These are phyloP conservation scores for Netelia melanura DNA, from an alignment of 2,888 invertebrate genomes.

Conservation along the genomic window DNA sequence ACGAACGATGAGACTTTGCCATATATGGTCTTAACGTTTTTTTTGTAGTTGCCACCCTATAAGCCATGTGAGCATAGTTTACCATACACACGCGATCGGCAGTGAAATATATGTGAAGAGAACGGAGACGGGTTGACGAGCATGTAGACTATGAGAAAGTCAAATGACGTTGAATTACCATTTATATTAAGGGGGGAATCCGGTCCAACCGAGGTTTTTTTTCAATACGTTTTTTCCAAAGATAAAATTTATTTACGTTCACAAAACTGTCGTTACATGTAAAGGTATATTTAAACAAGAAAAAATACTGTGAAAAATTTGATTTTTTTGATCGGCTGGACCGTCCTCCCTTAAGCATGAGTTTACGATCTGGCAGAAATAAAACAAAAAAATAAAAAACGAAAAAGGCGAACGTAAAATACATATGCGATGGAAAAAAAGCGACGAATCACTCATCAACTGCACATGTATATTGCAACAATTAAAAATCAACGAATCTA, in stretches of 20 bases:
- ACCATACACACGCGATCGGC: not conserved
- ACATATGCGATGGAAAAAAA: conserved; percentile 34
- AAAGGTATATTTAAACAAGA: too few species aligned
- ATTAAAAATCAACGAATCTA: too few species aligned
- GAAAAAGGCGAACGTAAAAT: conserved; percentile 10
- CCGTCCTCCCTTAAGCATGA: conserved; percentile 37
- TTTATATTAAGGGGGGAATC: conserved; percentile 32
- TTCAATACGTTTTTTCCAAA: too few species aligned
- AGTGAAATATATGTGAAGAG: not conserved
- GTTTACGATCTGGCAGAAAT: conserved; percentile 23
- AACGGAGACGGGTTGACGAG: conserved; percentile 20
- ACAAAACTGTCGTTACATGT: too few species aligned
- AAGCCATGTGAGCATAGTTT: not conserved
- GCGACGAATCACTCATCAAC: conserved; percentile 19
- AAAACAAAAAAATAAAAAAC: conserved; percentile 13
- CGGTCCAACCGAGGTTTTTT: too few species aligned
- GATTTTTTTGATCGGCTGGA: too few species aligned
- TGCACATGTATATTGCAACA: not conserved
- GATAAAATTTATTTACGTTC: too few species aligned
- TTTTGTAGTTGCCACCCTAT: not conserved
- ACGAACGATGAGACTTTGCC: not conserved
- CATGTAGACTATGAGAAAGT: conserved; percentile 31
- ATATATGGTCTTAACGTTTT: not conserved
- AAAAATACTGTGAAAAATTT: too few species aligned
- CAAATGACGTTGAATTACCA: conserved; percentile 61